Base-by-base conservation (phyloP, 2,797 vertebrate genomes). In the Amniataba percoides region DNA sequence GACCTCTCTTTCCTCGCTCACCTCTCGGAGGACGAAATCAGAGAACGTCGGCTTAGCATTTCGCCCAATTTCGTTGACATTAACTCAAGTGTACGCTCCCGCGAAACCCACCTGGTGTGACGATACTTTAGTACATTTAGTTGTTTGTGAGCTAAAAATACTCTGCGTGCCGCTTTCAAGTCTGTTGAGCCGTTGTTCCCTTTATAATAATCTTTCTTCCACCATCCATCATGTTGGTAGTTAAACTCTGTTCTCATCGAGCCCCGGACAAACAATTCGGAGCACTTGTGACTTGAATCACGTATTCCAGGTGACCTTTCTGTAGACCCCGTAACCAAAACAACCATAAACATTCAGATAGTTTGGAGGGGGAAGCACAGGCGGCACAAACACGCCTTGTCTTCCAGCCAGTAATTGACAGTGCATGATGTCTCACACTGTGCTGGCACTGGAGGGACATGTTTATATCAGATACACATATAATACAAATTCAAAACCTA, bases 271-370 rank as follows among this genome's bases (percentile, higher is more conserved):
- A 83, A 90, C 81, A 81, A 73, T 81, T 81, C 76, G 53, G 69
- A 80, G 74, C 62, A 46, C 83, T 84, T 88, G 88, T 87, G 87
- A 90, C 86, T 86, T 34, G 48, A 82, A 87, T 88, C 78, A 78
- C 15, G 36, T 84, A 74, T 81, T 81, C 59, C 68, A 66, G 53
- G 42, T 76, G 76, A 91, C 87, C 89, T 93, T 90, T 88, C 76
- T 68, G 7, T 73, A 45, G 76, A 74, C 71, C 61, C 69, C 3
- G 84, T 92, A 78, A 91, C 89, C 90, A 93, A 87, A 93, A 92
- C 92, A 92, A 76, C 77, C 67, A 21, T 79, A 90, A 91, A 91
- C 90, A 92, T 59, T 68, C 63, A 78, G 78, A 64, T 45, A 19
- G 68, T 77, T 83, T 60, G 70, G 66, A 67, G 55, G 55, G 55